These are phyloP conservation scores for Pelodytes ibericus DNA, from an alignment of 2,797 vertebrate genomes.

Conservation along the genomic window DNA sequence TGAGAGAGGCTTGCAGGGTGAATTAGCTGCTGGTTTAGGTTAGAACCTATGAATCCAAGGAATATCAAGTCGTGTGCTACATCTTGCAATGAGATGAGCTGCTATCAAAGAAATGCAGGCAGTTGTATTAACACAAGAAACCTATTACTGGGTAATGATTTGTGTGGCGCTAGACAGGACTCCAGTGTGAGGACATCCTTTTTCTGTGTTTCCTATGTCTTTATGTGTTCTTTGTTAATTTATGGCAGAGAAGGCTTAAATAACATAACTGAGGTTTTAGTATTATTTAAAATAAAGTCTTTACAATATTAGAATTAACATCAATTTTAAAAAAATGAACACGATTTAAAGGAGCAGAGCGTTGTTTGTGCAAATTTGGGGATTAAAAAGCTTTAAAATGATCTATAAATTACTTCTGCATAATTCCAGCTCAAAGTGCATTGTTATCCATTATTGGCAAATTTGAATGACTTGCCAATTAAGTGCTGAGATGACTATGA, in stretches of 20 bases:
- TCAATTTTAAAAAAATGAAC: too few relatives aligned
- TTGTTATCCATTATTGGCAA: too few relatives aligned
- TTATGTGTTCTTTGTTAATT: not conserved
- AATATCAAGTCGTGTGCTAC: constrained; percentile 55
- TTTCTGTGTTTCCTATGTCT: not conserved
- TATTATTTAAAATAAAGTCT: too few relatives aligned
- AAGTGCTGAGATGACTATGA: too few relatives aligned
- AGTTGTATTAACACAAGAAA: constrained; percentile 48
- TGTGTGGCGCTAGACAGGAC: constrained; percentile 30
- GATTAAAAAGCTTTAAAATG: too few relatives aligned
- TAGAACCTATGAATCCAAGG: constrained; percentile 65
- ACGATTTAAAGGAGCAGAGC: too few relatives aligned
- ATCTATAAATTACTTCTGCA: too few relatives aligned
- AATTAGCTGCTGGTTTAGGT: constrained; percentile 57
- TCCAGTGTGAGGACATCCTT: constrained; percentile 23
- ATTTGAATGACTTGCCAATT: too few relatives aligned
- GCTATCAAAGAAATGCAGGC: constrained; percentile 49
- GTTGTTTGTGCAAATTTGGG: too few relatives aligned
- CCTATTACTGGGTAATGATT: constrained; percentile 52
- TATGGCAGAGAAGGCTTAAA: not conserved
- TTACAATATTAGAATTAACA: too few relatives aligned
- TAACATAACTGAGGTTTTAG: too few relatives aligned
- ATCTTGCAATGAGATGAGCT: constrained; percentile 34
- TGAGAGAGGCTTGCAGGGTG: constrained; percentile 52
- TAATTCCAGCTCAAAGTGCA: too few relatives aligned